Evolutionary conservation across 2,113 vertebrate genomes (phyloP), one percentile per base, ranked within the genome.

Genomic region (Serinus canaria): DNA sequence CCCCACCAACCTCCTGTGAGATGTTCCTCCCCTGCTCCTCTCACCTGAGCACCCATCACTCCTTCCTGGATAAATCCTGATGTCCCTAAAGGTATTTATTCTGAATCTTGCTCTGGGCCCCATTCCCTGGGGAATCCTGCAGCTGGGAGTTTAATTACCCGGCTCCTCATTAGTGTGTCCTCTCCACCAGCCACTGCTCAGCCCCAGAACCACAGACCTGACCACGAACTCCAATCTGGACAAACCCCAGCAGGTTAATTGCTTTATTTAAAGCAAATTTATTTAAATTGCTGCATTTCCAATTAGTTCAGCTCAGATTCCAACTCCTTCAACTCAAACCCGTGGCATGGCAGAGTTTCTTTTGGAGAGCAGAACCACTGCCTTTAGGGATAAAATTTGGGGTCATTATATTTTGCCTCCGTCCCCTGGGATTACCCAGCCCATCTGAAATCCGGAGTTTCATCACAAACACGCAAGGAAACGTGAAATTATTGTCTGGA

Each of bases 401-500:
- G 69, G 77, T 83, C 77, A 39, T 77, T 70, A 41, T 37, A 9
- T 53, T 63, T 72, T 79, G 20, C 28, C 30, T 68, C 8, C 2
- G 37, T 63, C 88, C 75, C 5, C 41, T 63, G 92, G 83, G 88
- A 95, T 33, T 56, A 49, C n/a, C 52, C 53, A 87, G 63, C 39
- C 6, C 73, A 80, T 68, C 63, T 44, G 18, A 95, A 93, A 92
- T 84, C 89, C 58, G 44, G 67, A 80, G 46, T 77, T 94, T 83
- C 76, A 73, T 83, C 92, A 88, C 81, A 95, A 95, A 91, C 37
- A 73, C 1, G 6, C 82, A 86, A 89, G 16, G 67, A 95, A 91
- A 81, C 68, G 50, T 83, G 81, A 88, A 95, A 95, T 96, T 95
- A 86, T 91, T 90, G 68, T 95, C 95, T 93, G 75, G 83, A 94